Evolutionary conservation across 1,140 invertebrate species (phyloP), one percentile per base, ranked within the genome.

Genomic region (Scaptomyza montana): DNA sequence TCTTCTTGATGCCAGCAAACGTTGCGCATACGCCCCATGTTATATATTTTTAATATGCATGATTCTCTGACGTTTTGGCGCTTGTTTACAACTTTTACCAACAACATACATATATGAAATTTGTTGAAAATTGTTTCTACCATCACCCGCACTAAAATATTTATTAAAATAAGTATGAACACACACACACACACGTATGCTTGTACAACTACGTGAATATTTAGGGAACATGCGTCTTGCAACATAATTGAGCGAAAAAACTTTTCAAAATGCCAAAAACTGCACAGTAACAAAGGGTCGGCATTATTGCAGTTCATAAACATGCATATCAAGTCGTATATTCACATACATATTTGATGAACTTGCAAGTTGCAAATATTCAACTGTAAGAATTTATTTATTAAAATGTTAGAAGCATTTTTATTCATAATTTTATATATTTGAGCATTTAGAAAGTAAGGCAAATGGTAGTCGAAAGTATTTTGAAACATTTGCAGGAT

Each of bases 81-180:
- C 74, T 75, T 75, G 77, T 70, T 80, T 77, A 69, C 77, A 84
- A 84, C 68, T 74, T 80, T 80, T 50, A 36, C 68, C 33, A 50
- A 36, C 51, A n/a, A 0, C 8, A 5, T n/a, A 4, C 8, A 5
- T n/a, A 70, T 80, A 86, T 78, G 59, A 87, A 80, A 86, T 75
- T 72, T 81, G 81, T 81, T 86, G 43, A 53, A 50, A 74, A 77
- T 85, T 84, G 50, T 68, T 74, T 61, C 3, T 43, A 28, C 10
- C 64, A 66, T 33, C 43, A 36, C 3, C 46, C 53, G 39, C 54
- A 47, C 55, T 67, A 70, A 85, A 84, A 74, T 77, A 80, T 86
- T 86, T 85, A 84, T 85, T 84, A 84, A 80, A 78, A 84, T 65
- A 75, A 25, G 21, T 25, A 25, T 25, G 21, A 25, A 25, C 21